Base-by-base conservation (phyloP, 2,113 vertebrate species). In the Poicephalus gulielmi region DNA sequence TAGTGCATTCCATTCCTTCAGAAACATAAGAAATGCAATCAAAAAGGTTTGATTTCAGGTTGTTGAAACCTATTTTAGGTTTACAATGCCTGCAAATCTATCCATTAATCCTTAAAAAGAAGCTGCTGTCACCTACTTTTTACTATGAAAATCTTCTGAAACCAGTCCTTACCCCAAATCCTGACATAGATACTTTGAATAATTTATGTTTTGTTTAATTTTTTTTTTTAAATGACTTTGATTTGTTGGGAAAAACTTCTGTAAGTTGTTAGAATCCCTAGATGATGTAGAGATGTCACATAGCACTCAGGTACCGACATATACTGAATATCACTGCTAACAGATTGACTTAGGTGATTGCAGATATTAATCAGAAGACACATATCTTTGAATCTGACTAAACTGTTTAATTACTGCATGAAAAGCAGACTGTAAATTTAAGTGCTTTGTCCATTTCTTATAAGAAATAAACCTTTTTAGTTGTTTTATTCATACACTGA, bases 401-500 rank as follows among this genome's bases (percentile, higher is more conserved):
- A 81, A 49, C 14, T 78, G 3, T 76, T 81, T 73, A 30, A 88
- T 43, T 86, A 10, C 11, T 44, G 2, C n/a, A 55, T 37, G 50
- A 52, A 89, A 88, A 83, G 19, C 23, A 73, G 60, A 53, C 18
- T 12, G 14, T 24, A 77, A 71, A n/a, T 86, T 43, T 88, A 86
- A 92, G 30, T 63, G 27, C 52, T 86, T 88, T 76, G 28, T 60
- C 88, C 33, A 76, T 82, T 86, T 75, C 69, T 47, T 68, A 41
- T n/a, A 47, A 59, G 24, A 92, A 88, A 62, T 31, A 75, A 19
- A 17, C 33, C 24, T 86, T 92, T 93, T 74, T 67, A 73, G 82
- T 91, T 90, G 35, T 44, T 71, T 91, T 94, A 92, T 92, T 95
- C 53, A 82, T 55, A 55, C 28, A 18, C 17, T 52, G 88, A 96